Evolutionary conservation across 2,888 invertebrate genomes (phyloP), one percentile per base, ranked within the genome.

Genomic region (Xanthostigma xanthostigma): DNA sequence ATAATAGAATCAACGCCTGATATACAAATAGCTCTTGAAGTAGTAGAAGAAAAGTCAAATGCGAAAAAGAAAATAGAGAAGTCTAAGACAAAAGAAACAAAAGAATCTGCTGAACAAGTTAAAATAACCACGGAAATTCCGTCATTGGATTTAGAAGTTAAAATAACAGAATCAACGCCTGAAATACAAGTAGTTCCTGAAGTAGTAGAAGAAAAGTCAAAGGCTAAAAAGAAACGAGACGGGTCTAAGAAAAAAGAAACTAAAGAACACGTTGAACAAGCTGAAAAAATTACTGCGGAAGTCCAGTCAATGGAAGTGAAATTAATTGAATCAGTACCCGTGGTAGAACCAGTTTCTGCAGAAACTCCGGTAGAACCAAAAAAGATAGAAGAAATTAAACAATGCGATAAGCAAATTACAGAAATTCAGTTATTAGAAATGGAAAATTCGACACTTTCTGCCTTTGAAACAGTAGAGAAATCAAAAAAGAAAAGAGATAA

Each of bases 361-460:
- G 14, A 13, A 9, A 38, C 45, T 13, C n/a, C 14, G 9, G 41
- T 11, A 45, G 36, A 45, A 39, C 17, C 12, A 9, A 14, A 17
- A 8, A 38, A 44, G 11, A 46, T 45, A 42, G 45, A 50, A 46
- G 45, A 44, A 46, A 36, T 45, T 6, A 6, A 27, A 27, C 27
- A 27, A 44, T 45, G 45, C 36, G 48, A 48, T 37, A 41, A 49
- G 6, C 48, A 50, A 46, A 48, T 17, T 4, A 44, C 46, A 53
- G 10, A 14, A 33, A 27, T 27, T 27, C 27, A 27, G 6, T 27
- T 6, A 27, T 27, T 27, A 6, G 27, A 27, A 27, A 27, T 6
- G 6, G 27, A 27, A 3, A 27, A 1, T 3, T 27, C 6, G 27
- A 27, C 27, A 27, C 27, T 27, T 27, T 6, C 27, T 27, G 27